Base-by-base conservation (phyloP, 1,140 invertebrate genomes). In the Trichonephila inaurata region DNA sequence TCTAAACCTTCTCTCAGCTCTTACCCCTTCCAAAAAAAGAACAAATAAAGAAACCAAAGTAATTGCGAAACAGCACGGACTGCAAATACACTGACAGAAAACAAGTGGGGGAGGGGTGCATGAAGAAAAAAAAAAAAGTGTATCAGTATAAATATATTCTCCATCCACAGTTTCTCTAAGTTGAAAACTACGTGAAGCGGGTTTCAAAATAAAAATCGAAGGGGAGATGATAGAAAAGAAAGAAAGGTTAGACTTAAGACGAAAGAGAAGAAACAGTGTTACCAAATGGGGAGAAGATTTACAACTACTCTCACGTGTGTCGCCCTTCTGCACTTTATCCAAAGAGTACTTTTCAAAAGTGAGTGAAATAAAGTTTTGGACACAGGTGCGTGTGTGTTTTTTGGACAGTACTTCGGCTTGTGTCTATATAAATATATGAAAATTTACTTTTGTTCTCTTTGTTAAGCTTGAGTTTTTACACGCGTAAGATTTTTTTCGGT, bases 71-170 rank as follows among this genome's bases (percentile, higher is more conserved):
- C 66, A 77, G 88, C 88, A 89, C 88, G 88, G 66, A 89, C 64
- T 69, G 88, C 88, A 89, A 89, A 89, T 89, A 89, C 72, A 89
- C 88, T 89, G 88, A 89, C 88, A 89, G 88, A 69, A 77, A 89
- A 89, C 88, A 89, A 89, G 88, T 89, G 61, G 58, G 86, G 60
- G 86, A 33, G 33, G 33, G 33, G 2, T 2, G 33, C 33, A 40
- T 44, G 33, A 33, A 88, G 12, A 21, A 77, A 58, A 77, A 72
- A 58, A 77, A 72, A 87, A 87, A 87, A 89, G 28, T 89, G 33
- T 69, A 89, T 89, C 62, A 77, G 24, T 89, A 89, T 89, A 69
- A 89, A 89, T 89, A 72, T 77, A 89, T 89, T 58, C 58, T 24
- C 66, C 24, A 72, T 6, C 88, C 24, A 51, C 88, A 58, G 88